Percentiles rank a stretch among this genome's conserved stretches.
Conservation (phyloP, 2,113 vertebrate species). For the Suricata suricatta region DNA sequence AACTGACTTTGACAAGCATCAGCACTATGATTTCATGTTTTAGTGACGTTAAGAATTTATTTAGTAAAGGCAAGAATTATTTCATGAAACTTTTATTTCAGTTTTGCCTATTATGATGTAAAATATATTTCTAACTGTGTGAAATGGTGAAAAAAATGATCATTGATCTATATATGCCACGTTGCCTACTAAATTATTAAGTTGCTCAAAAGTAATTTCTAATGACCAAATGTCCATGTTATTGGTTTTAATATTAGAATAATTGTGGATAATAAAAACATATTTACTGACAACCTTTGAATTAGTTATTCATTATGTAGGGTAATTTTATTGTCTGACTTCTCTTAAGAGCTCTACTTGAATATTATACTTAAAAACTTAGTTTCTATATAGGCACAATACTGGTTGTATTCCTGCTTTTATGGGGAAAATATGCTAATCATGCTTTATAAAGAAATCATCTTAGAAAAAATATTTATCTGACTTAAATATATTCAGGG, state of each 20-base stretch:
- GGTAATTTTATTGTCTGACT: background rate
- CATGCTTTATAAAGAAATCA: conserved; percentile 19
- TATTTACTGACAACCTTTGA: background rate
- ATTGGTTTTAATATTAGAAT: conserved; percentile 60
- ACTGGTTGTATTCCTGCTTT: background rate
- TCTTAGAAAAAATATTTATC: conserved; percentile 27
- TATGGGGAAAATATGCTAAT: background rate
- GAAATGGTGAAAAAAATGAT: conserved; percentile 24
- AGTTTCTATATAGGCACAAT: background rate
- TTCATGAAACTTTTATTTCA: conserved; percentile 8
- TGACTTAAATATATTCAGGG: conserved; percentile 4
- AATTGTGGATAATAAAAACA: conserved; percentile 26
- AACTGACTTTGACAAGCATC: background rate
- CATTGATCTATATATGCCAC: background rate
- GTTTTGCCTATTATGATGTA: background rate
- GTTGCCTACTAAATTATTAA: conserved; percentile 1
- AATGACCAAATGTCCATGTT: background rate
- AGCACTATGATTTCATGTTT: background rate
- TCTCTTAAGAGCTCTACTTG: conserved; percentile 27
- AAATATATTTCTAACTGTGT: conserved; percentile 16
- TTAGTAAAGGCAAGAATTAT: conserved; percentile 24
- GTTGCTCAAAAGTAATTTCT: conserved; percentile 48
- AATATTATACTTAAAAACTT: conserved; percentile 21
- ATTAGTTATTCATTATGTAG: conserved; percentile 31
- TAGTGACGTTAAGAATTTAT: background rate